Conservation (phyloP, 2,113 vertebrate species). For the Cyanoramphus novaezelandiae region DNA sequence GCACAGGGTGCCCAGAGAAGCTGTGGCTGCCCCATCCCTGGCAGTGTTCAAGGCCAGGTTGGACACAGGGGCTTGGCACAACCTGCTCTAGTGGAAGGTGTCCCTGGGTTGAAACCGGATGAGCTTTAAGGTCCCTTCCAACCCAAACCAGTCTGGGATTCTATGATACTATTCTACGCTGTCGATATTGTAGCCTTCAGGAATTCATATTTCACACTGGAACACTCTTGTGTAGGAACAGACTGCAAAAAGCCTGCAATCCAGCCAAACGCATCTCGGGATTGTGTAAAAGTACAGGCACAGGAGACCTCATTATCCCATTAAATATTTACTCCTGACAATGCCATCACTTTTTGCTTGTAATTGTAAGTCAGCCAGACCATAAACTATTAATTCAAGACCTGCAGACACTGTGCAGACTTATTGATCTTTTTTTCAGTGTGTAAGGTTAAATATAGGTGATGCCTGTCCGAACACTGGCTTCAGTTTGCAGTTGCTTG, state of each 20-base stretch:
- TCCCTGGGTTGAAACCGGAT: not conserved
- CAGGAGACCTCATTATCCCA: not conserved
- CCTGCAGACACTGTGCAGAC: not conserved
- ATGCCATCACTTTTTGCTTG: not conserved
- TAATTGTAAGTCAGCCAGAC: not conserved
- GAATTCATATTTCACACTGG: accelerated
- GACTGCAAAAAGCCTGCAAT: not conserved
- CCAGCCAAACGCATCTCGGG: not conserved
- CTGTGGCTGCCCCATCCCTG: not conserved
- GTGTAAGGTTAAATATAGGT: not conserved
- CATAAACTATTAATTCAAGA: not conserved
- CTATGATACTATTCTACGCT: not conserved
- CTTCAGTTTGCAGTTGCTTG: not conserved
- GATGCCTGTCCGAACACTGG: not conserved
- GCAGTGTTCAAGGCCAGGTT: not conserved
- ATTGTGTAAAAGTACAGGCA: not conserved
- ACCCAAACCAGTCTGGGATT: not conserved
- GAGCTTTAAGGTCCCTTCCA: not conserved
- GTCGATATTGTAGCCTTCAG: not conserved
- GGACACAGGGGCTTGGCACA: no score
- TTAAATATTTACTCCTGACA: not conserved
- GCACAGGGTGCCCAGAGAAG: not conserved
- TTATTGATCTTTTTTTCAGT: not conserved
- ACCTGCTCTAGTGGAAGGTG: not conserved
- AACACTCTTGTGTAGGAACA: not conserved